Percentiles rank a stretch among this genome's conserved stretches.
Conservation (phyloP, 2,797 vertebrate genomes). For the Limosa lapponica region DNA sequence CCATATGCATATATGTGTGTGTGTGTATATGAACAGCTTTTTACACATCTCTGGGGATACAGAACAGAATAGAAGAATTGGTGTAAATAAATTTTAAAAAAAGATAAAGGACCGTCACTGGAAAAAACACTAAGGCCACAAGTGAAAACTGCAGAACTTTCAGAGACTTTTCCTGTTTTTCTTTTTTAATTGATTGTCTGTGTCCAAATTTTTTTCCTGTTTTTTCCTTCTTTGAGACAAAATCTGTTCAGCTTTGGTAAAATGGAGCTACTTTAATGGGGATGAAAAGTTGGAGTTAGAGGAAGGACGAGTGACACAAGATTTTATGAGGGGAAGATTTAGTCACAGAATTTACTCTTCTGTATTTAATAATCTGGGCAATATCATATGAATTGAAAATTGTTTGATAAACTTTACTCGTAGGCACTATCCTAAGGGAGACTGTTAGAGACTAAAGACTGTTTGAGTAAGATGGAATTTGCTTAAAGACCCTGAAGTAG, state of each 20-base stretch:
- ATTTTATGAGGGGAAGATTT: neutral
- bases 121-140: neutral
- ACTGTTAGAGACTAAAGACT: neutral
- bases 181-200: neutral
- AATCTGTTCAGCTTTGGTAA: neutral
- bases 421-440: neutral
- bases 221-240: neutral
- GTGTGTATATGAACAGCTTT: neutral
- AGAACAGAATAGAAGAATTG: neutral
- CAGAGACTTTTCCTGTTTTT: neutral
- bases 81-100: neutral
- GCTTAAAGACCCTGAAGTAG: neutral
- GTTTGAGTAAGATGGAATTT: neutral
- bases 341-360: neutral
- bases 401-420: neutral
- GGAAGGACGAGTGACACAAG: neutral
- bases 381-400: neutral
- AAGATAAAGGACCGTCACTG: neutral
- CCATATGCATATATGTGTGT: neutral
- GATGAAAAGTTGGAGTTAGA: neutral
- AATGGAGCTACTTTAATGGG: neutral
- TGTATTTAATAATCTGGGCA: neutral
- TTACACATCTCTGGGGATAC: neutral
- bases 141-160: neutral
- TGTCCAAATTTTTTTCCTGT: neutral